Evolutionary conservation across 2,797 vertebrate genomes (phyloP), one percentile per base, ranked within the genome.

Genomic region (Pachyuromys duprasi): DNA sequence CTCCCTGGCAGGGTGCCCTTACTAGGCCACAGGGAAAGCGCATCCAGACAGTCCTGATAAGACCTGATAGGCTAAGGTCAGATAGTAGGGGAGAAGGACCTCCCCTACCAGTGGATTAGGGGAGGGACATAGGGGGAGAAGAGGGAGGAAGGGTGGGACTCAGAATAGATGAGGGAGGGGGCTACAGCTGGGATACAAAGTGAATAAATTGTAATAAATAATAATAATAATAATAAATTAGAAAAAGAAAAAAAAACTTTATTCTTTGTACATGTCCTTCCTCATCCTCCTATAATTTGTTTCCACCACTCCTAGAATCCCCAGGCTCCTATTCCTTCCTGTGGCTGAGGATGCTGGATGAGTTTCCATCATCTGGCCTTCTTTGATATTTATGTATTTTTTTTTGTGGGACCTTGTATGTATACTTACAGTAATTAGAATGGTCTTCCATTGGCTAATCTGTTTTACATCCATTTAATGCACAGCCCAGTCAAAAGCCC

Each of bases 391-490:
- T 45, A 0, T 31, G 31, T 53, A 3, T 90, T 95, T 67, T 65
- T 28, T 90, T 95, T 67, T 65, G 65, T 72, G 36, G 36, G 74
- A 67, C 14, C 80, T 86, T 69, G 74, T 60, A 42, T 42, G 80
- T 31, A 15, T 80, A 62, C 49, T 36, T 74, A 60, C 33, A 20
- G 53, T 89, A 94, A 94, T 96, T 96, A 89, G 89, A 86, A 75
- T 60, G 84, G 2, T 28, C 82, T 82, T 87, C 91, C n/a, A 67
- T 24, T 81, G 53, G 49, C 49, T 89, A 92, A 92, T 92, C 89
- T 92, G 80, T 92, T 94, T 94, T 75, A 63, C 62, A 75, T 92
- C 65, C 76, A 74, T 86, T 74, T 89, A 72, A 94, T 49, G 63
- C 84, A 36, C 33, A 89, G 80, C 39, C 39, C 65, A 80, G 15